Evolutionary conservation across 2,113 vertebrate genomes (phyloP).

Genomic region (Cynoglossus semilaevis): DNA sequence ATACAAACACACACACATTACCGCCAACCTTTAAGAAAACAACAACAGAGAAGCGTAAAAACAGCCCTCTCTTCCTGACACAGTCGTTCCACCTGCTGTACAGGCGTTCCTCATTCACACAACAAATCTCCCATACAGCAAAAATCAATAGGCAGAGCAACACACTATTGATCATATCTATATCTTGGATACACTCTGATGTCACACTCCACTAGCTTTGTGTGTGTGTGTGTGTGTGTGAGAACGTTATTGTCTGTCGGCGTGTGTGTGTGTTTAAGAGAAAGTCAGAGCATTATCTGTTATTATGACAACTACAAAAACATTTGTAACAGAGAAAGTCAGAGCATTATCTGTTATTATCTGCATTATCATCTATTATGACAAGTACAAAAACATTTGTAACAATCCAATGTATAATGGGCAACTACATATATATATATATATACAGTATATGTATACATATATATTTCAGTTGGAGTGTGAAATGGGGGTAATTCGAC

Average conservation of each 20-base stretch:
- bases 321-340: no score
- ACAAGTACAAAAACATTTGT: no score
- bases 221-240: neutral
- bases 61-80: conserved; percentile 23
- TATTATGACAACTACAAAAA: no score
- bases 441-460: no score
- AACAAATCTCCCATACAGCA: conserved; percentile 59
- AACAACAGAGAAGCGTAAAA: conserved; percentile 22
- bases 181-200: conserved; percentile 52
- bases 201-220: conserved; percentile 35
- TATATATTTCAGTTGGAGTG: no score
- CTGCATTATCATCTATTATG: no score
- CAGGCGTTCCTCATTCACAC: conserved; percentile 56
- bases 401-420: no score
- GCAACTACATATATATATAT: no score
- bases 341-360: no score
- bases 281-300: no score
- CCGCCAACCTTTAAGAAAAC: conserved; percentile 7
- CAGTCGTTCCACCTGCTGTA: conserved; percentile 52
- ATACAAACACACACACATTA: conserved; percentile 4
- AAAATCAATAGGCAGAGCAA: conserved; percentile 68
- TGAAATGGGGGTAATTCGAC: conserved; percentile 17
- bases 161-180: conserved; percentile 63
- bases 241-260: no score
- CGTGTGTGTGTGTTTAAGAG: no score